phyloP scores from a whole-genome alignment of 2,797 vertebrate species.

The Eulemur rubriventer region DNA sequence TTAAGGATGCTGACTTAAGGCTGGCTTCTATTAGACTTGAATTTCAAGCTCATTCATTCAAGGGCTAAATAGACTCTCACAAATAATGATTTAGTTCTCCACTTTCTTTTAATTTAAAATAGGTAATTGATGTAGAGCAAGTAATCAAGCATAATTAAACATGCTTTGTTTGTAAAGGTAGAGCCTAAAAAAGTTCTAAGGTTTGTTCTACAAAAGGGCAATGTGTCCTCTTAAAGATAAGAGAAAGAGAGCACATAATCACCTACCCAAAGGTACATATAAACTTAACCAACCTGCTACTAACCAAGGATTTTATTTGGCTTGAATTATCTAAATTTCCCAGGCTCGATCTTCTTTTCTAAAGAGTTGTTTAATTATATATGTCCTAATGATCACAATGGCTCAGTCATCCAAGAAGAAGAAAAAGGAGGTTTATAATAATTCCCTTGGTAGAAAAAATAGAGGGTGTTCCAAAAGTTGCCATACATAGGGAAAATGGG shows the following conservation, averaged over 20 bases:
- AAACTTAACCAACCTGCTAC: not conserved
- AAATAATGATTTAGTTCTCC: constrained; percentile 10
- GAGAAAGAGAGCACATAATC: not conserved
- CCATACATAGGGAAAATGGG: too few relatives aligned
- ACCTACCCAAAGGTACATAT: not conserved
- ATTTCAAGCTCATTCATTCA: not conserved
- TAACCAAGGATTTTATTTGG: not conserved
- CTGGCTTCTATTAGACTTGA: not conserved
- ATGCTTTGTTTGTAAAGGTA: constrained; percentile 6
- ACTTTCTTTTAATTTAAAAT: not conserved
- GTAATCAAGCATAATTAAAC: not conserved
- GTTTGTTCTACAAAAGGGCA: not conserved
- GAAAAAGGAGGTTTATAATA: not conserved
- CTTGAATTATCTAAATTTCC: not conserved
- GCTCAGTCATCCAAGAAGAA: not conserved
- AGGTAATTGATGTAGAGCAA: not conserved
- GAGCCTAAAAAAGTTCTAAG: not conserved
- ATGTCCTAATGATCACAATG: not conserved
- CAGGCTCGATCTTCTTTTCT: not conserved
- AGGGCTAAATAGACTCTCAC: not conserved
- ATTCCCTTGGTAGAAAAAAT: not conserved
- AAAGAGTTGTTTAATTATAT: not conserved
- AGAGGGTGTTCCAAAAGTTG: not conserved
- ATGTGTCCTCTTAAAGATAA: not conserved
- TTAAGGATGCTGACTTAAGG: not conserved